Conservation (phyloP, 2,888 invertebrate species). For the Andricus quercusramuli region DNA sequence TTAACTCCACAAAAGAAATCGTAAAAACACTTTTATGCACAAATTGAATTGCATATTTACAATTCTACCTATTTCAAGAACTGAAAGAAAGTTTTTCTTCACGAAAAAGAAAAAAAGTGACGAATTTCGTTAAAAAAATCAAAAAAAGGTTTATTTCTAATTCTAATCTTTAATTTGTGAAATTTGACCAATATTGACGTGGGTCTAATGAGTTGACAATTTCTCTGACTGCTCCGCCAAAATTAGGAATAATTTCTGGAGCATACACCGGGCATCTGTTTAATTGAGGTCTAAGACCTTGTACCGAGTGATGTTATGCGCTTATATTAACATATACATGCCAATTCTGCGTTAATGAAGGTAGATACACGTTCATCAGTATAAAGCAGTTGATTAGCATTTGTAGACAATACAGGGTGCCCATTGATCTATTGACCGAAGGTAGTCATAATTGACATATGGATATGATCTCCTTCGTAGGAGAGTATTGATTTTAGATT, state of each 20-base stretch:
- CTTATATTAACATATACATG: slow-evolving; percentile 20
- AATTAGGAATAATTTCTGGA: slow-evolving; percentile 20
- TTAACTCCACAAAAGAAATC: too few species aligned
- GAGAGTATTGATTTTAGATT: slow-evolving; percentile 21
- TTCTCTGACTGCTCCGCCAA: not conserved
- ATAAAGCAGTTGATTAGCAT: slow-evolving; percentile 35
- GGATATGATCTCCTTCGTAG: slow-evolving; percentile 11
- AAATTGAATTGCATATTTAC: too few species aligned
- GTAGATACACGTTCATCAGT: slow-evolving; percentile 2
- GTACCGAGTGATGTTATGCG: slow-evolving; percentile 15
- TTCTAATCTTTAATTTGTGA: not conserved
- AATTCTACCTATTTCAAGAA: too few species aligned
- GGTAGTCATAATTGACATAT: slow-evolving; percentile 30
- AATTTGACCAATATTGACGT: not conserved
- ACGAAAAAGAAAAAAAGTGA: too few species aligned
- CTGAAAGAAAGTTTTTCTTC: too few species aligned
- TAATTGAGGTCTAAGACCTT: slow-evolving; percentile 40
- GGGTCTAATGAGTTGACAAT: not conserved
- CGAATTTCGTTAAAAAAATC: too few species aligned
- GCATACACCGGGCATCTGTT: slow-evolving; percentile 10
- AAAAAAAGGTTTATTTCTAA: too few species aligned
- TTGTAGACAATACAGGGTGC: slow-evolving; percentile 29
- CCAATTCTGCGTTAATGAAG: slow-evolving; percentile 18
- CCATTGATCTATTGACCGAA: slow-evolving; percentile 35
- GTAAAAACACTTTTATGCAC: too few species aligned